Evolutionary conservation across 2,888 invertebrate genomes (phyloP).

Genomic region (Papilio gigon): DNA sequence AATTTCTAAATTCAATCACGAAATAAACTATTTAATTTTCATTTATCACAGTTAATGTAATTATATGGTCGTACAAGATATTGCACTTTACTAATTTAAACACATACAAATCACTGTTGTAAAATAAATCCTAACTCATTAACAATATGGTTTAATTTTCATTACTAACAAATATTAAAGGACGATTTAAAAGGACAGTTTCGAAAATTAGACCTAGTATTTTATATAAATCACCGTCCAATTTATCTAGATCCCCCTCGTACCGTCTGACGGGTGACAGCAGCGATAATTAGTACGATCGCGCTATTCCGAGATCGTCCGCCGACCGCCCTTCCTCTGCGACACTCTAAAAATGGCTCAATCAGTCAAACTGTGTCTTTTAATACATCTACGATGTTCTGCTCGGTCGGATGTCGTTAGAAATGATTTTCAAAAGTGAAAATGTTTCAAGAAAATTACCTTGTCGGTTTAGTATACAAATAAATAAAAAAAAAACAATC

Average conservation of each 20-base stretch:
- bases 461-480: not conserved
- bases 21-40: constrained; percentile 16
- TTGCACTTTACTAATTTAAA: constrained; percentile 8
- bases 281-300: constrained; percentile 77
- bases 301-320: constrained; percentile 67
- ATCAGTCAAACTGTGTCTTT: constrained; percentile 71
- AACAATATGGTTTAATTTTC: constrained; percentile 16
- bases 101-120: not conserved
- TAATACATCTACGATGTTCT: constrained; percentile 24
- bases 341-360: constrained; percentile 76
- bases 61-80: constrained; percentile 15
- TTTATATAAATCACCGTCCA: constrained; percentile 48
- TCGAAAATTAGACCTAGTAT: constrained; percentile 36
- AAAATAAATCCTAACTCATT: not conserved
- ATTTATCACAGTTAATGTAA: constrained; percentile 32
- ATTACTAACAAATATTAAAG: constrained; percentile 7
- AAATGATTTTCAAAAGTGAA: constrained; percentile 47
- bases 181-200: constrained; percentile 27
- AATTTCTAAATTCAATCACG: constrained; percentile 13
- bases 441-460: constrained; percentile 19
- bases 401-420: constrained; percentile 52
- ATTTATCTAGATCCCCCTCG: constrained; percentile 51
- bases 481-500: not conserved
- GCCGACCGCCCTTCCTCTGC: constrained; percentile 58
- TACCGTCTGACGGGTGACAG: constrained; percentile 60